Conservation (phyloP, 2,888 invertebrate genomes). For the Uropetala carovei region DNA sequence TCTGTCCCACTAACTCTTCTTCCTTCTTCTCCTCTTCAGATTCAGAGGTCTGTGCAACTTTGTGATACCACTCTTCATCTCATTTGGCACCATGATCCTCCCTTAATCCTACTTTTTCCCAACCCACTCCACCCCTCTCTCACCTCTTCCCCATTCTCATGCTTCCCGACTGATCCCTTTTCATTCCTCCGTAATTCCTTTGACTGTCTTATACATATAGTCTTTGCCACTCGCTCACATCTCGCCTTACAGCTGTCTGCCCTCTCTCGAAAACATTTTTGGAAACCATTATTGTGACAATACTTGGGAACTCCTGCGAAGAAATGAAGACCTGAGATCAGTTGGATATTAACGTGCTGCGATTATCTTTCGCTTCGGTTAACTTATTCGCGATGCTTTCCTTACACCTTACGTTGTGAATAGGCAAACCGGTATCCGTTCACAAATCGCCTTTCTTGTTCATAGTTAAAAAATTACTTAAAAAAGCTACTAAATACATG, state of each 20-base stretch:
- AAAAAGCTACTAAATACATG: no score
- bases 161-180: not conserved
- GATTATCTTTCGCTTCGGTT: not conserved
- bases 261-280: not conserved
- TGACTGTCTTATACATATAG: conserved; percentile 24
- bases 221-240: not conserved
- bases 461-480: no score
- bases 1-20: no score
- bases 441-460: no score
- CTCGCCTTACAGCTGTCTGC: not conserved
- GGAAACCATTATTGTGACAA: not conserved
- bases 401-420: no score
- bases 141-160: not conserved
- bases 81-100: conserved; percentile 58
- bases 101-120: conserved; percentile 26
- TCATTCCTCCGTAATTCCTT: conserved; percentile 20
- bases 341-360: conserved; percentile 4
- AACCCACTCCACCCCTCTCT: not conserved
- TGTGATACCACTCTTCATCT: conserved; percentile 53
- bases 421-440: no score
- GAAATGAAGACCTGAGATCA: not conserved
- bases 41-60: not conserved
- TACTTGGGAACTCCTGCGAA: not conserved
- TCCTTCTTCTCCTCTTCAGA: not conserved
- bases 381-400: not conserved